phyloP scores from a whole-genome alignment of 2,797 vertebrate genomes.

The Cuculus canorus region DNA sequence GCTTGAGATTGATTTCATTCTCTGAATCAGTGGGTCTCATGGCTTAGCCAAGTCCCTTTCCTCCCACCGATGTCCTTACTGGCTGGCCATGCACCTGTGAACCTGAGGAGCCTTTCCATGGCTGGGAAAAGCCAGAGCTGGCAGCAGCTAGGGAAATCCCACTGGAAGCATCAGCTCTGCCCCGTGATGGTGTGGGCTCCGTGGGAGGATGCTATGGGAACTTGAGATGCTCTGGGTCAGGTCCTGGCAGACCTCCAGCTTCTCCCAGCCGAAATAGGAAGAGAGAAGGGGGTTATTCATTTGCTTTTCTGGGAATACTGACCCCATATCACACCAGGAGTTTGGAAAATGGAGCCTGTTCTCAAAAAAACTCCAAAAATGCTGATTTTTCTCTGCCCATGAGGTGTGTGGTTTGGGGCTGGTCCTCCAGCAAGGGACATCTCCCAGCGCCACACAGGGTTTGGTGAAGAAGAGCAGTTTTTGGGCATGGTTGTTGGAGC shows the following conservation, averaged over 20 bases:
- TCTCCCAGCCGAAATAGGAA: neutral
- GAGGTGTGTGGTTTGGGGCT: neutral
- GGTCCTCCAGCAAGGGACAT: too few relatives aligned
- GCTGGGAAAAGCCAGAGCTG: accelerated
- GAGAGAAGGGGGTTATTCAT: accelerated
- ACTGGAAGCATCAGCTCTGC: neutral
- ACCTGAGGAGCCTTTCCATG: neutral
- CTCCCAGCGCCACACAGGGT: neutral
- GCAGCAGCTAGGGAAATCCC: neutral
- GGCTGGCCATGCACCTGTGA: accelerated
- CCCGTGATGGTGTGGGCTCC: accelerated
- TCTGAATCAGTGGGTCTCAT: neutral
- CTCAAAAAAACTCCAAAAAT: accelerated
- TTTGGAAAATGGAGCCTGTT: neutral
- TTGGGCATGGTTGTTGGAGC: accelerated
- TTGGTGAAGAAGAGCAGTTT: neutral
- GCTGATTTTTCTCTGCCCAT: accelerated
- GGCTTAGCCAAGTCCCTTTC: neutral
- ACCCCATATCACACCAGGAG: neutral
- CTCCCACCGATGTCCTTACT: neutral
- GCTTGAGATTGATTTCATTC: neutral
- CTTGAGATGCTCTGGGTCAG: neutral
- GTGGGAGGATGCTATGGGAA: neutral
- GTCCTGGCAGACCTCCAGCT: neutral
- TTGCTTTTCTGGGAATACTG: neutral